Evolutionary conservation across 2,888 invertebrate species (phyloP), one percentile per base, ranked within the genome.

Genomic region (Catocala sponsa): DNA sequence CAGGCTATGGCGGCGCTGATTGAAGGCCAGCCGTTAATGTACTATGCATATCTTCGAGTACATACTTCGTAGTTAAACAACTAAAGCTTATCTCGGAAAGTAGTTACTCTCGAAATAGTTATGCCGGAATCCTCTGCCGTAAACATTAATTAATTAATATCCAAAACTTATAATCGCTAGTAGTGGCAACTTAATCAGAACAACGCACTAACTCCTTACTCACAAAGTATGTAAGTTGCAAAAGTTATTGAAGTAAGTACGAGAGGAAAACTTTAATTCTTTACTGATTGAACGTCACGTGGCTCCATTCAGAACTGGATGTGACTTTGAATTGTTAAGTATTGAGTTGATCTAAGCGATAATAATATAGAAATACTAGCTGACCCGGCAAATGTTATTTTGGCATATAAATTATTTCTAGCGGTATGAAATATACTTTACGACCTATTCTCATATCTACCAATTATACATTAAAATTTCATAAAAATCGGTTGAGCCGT

Each of bases 181-280:
- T 43, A 52, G 52, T 63, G 55, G 56, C 6, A 59, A 61, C 12
- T 66, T 65, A 58, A 74, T 65, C 43, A 47, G 32, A 44, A 74
- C 54, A 63, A 49, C 44, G 54, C 35, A 63, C 44, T 65, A 55
- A 59, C 55, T 35, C 33, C 11, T 44, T 25, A 46, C 57, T 63
- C 56, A 41, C 42, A 43, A 66, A 74, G 61, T 61, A 59, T 56
- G 64, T 58, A 53, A 70, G 61, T 57, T 61, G 49, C 47, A 53
- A 67, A 57, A 70, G 44, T 76, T 70, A 63, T 66, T 64, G 55
- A 49, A 68, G 70, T 67, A 68, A 48, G 63, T 50, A 64, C 46
- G 49, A 63, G 61, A 51, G 60, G 55, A 54, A 64, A 76, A 74
- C 69, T 72, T 76, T 65, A 76, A 70, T 70, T 76, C 76, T 72